Percentiles rank a stretch among this genome's conserved stretches.
phyloP scores from a whole-genome alignment of 1,140 invertebrate species.

The Aphidius ervi region DNA sequence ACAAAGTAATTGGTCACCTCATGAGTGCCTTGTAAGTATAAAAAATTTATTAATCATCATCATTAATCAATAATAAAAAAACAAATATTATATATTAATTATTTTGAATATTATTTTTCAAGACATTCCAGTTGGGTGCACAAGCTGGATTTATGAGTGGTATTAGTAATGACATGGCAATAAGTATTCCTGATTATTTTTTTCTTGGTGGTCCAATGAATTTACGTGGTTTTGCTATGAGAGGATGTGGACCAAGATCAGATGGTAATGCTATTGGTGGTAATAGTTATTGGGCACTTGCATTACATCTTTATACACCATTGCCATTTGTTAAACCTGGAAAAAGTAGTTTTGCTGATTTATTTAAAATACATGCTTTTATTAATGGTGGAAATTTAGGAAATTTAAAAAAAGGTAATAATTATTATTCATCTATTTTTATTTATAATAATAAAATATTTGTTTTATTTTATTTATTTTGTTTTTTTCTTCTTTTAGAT shows the following conservation, averaged over 20 bases:
- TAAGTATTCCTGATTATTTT: conserved; percentile 73
- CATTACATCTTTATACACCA: conserved; percentile 77
- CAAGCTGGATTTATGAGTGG: conserved; percentile 67
- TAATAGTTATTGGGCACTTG: conserved; percentile 74
- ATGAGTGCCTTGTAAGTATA: conserved; percentile 63
- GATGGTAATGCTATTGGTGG: conserved; percentile 69
- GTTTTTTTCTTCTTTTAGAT: conserved; percentile 35
- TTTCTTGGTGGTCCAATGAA: conserved; percentile 83
- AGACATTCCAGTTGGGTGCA: conserved; percentile 73
- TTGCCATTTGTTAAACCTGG: conserved; percentile 73
- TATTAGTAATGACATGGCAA: conserved; percentile 60
- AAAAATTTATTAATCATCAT: background rate
- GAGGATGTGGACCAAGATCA: conserved; percentile 75
- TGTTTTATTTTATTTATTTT: conserved; percentile 8
- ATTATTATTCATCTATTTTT: conserved; percentile 30
- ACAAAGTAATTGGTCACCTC: conserved; percentile 70
- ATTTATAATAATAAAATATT: conserved; percentile 42
- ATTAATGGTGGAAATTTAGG: conserved; percentile 77
- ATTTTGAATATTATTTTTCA: conserved; percentile 24
- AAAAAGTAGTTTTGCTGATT: conserved; percentile 69
- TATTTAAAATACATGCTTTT: conserved; percentile 80
- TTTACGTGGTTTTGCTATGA: conserved; percentile 75
- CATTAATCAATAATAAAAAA: background rate
- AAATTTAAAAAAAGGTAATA: conserved; percentile 39
- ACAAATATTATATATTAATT: background rate